phyloP scores from a whole-genome alignment of 1,140 invertebrate species.

The Phortica variegata region DNA sequence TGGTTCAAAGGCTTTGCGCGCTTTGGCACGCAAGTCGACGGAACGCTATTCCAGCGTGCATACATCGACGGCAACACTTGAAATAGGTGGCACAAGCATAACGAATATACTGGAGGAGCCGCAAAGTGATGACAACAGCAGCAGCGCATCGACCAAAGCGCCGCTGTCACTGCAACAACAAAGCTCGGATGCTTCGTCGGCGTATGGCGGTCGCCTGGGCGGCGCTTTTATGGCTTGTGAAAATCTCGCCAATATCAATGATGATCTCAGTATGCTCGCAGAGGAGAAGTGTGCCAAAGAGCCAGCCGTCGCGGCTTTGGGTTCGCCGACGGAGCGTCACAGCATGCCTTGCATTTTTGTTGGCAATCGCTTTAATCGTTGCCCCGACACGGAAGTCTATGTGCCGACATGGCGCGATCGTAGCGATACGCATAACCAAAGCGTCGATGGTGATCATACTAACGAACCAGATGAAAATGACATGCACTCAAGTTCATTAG shows the following conservation, averaged over 20 bases:
- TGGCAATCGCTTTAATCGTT: conserved; percentile 61
- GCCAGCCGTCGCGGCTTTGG: background rate
- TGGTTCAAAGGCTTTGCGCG: conserved; percentile 43
- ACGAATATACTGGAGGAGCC: conserved; percentile 36
- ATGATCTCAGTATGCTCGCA: conserved; percentile 44
- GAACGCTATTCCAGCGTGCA: conserved; percentile 51
- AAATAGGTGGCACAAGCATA: conserved; percentile 42
- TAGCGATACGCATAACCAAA: conserved; percentile 43
- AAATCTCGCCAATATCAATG: conserved; percentile 65
- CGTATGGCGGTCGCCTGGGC: conserved; percentile 58
- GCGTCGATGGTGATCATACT: conserved; percentile 25
- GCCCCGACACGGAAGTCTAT: conserved; percentile 60
- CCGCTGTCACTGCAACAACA: conserved; percentile 42
- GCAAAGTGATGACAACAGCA: conserved; percentile 3
- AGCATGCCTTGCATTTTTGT: conserved; percentile 61
- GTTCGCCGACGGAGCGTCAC: conserved; percentile 45
- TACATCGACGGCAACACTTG: conserved; percentile 58
- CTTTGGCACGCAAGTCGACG: conserved; percentile 38
- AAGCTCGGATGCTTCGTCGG: conserved; percentile 63
- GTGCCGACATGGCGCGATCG: conserved; percentile 59
- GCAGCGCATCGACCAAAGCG: background rate
- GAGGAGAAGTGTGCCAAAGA: background rate
- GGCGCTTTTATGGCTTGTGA: conserved; percentile 65
- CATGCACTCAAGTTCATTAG: conserved; percentile 61
- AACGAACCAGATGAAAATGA: conserved; percentile 21